phyloP scores from a whole-genome alignment of 2,113 vertebrate species.

The Alces alces region DNA sequence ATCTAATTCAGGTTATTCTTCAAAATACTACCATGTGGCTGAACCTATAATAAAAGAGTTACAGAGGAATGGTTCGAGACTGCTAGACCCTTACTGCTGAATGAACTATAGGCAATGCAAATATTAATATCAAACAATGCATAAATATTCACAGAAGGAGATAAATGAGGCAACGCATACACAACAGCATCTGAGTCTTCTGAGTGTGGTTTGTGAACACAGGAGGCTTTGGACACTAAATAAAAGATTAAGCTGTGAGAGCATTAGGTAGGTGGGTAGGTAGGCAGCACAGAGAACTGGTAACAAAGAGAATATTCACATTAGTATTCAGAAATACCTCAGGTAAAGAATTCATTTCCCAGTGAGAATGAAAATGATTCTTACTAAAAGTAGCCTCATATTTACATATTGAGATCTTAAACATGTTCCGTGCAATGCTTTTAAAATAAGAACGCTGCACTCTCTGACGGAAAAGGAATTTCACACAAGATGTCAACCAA shows the following conservation, averaged over 20 bases:
- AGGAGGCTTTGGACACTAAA: neutral
- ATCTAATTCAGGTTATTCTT: neutral
- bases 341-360: slow-evolving; percentile 20
- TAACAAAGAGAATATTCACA: neutral
- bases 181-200: neutral
- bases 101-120: neutral
- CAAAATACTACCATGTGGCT: neutral
- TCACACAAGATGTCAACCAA: neutral
- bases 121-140: neutral
- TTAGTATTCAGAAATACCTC: neutral
- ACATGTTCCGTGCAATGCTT: neutral
- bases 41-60: neutral
- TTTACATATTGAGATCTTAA: neutral
- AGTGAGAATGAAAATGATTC: neutral
- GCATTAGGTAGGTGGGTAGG: slow-evolving; percentile 24
- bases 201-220: neutral
- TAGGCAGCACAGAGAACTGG: neutral
- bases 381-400: neutral
- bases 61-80: neutral
- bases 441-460: neutral
- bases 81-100: neutral
- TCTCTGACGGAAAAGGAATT: neutral
- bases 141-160: neutral
- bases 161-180: neutral
- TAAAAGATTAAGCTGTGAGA: slow-evolving; percentile 10